A percentile compares a stretch with the other conserved stretches of the same genome.
Conservation (phyloP, 2,888 invertebrate genomes). For the Rhagonycha lutea region DNA sequence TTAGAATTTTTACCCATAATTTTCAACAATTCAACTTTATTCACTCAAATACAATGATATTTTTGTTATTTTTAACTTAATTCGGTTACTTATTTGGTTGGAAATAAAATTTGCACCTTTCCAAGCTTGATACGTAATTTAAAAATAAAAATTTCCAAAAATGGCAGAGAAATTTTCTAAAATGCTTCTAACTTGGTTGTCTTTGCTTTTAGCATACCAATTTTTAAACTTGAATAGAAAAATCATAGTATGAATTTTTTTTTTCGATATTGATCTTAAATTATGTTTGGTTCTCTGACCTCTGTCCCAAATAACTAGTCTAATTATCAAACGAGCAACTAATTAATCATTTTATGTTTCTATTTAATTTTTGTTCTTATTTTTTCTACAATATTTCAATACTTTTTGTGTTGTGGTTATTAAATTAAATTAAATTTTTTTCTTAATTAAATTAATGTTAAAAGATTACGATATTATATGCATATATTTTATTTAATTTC, state of each 20-base stretch:
- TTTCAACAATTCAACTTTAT: too few species aligned
- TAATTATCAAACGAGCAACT: not conserved
- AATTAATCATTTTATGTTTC: not conserved
- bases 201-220: not conserved
- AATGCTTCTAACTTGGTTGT: not conserved
- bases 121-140: too few species aligned
- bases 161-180: not conserved
- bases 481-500: too few species aligned
- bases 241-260: not conserved
- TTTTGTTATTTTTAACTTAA: too few species aligned
- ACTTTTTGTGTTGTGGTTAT: not conserved
- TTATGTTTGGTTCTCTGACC: not conserved
- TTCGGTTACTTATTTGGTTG: too few species aligned
- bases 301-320: not conserved
- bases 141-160: too few species aligned
- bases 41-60: too few species aligned
- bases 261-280: not conserved
- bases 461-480: too few species aligned
- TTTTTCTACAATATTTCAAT: too few species aligned
- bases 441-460: not conserved
- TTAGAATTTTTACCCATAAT: too few species aligned
- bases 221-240: too few species aligned
- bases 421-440: not conserved
- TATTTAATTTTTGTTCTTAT: not conserved
- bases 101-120: too few species aligned